Base-by-base conservation (phyloP, 23 tunicate species). In the Diplosoma virens region DNA sequence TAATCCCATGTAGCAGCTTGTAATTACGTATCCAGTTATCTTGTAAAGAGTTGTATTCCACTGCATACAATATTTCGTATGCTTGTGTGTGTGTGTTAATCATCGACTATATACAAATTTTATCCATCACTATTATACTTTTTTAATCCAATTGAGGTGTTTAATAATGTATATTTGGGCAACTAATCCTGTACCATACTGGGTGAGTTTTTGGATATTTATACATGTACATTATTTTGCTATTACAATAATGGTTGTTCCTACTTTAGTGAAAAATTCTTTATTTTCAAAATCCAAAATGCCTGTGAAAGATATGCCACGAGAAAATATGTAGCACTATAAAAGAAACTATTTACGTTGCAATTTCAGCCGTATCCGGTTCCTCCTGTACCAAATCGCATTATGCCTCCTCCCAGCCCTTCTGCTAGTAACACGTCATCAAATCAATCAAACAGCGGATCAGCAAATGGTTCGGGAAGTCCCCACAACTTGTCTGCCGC, bases 381-480 rank as follows among this genome's bases (percentile, higher is more conserved):
- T 1, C 33, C 91, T 11, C n/a, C 84, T 28, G 72, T 80, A 20
- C 76, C 73, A 17, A 68, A 66, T n/a, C 81, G 94, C 21, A 87
- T 36, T 59, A 75, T 87, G 82, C 94, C 94, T 0, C 94, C 94
- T 56, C 94, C 94, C 17, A 82, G 87, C 36, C 94, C 94, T 0
- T 87, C 94, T 25, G 94, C 75, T 4, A 87, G 94, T 59, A 87
- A 81, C 64, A 87, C 94, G 2, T 87, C 91, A 27, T 87, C 94
- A 3, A 86, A 87, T 41, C 94, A 87, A 33, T 81, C 86, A 63
- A 81, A 81, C 78, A 80, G 93, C 37, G 76, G 86, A 23, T 73
- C 86, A 30, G 80, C 86, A 25, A 87, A 86, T 60, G 85, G 93
- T 14, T 79, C 93, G 1, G 94, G 87, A 23, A 88, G 95, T 36